Evolutionary conservation across 2,888 invertebrate species (phyloP).

Genomic region (Dichetophora obliterata): DNA sequence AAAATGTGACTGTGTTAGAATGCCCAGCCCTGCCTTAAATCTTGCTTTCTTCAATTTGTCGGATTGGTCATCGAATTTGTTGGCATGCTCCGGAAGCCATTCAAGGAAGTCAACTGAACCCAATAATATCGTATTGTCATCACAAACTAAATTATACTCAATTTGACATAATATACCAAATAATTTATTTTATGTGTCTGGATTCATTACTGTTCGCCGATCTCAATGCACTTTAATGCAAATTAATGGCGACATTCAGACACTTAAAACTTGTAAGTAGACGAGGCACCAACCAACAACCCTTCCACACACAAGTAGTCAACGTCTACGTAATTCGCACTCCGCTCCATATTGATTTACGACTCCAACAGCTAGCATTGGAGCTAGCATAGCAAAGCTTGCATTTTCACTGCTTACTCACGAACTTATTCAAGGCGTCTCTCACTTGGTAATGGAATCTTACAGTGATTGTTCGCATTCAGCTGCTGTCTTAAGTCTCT

Average conservation of each 20-base stretch:
- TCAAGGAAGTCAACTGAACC: too few species aligned
- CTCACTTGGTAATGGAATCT: neutral
- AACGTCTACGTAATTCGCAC: neutral
- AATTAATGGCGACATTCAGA: slow-evolving; percentile 30
- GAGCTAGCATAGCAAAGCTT: neutral
- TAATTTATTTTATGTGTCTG: too few species aligned
- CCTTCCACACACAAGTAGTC: too few species aligned
- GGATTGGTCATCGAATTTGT: too few species aligned
- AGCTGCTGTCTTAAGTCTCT: neutral
- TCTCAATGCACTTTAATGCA: slow-evolving; percentile 10
- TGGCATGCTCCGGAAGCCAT: too few species aligned
- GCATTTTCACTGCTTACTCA: too few species aligned
- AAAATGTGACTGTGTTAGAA: too few species aligned
- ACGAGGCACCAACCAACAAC: neutral
- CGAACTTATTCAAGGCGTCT: neutral
- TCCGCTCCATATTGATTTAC: slow-evolving; percentile 17
- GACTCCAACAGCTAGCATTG: neutral
- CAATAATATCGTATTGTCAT: too few species aligned
- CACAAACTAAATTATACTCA: too few species aligned
- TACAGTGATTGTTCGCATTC: neutral
- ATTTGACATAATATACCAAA: too few species aligned
- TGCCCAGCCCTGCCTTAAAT: too few species aligned
- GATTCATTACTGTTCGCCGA: neutral
- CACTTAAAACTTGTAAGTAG: neutral
- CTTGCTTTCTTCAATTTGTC: too few species aligned